Evolutionary conservation across 2,888 invertebrate genomes (phyloP), one percentile per base, ranked within the genome.

Genomic region (Microplitis manilae): DNA sequence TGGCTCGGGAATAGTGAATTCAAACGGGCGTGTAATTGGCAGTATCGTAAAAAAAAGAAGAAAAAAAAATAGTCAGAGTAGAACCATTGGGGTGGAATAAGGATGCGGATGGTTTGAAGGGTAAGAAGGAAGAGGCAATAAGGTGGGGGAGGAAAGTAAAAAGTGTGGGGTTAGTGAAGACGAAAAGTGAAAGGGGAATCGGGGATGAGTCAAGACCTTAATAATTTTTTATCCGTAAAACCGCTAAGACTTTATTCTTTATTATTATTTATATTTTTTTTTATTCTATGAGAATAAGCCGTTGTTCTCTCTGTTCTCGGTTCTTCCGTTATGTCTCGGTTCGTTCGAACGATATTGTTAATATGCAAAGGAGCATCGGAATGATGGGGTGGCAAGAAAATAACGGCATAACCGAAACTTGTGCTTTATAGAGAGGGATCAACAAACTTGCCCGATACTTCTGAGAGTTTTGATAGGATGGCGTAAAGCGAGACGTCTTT

Each of bases 21-120:
- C 89, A 90, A 90, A 89, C 88, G 87, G 85, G 87, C 90, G 89
- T 90, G 88, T 90, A 90, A 90, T 90, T 90, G 90, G 89, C 86
- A 89, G 89, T 90, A 89, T 90, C 90, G 88, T 90, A 89, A 89
- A 89, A 87, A 89, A 85, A 83, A 86, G 84, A 85, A 13, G 13
- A 50, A 50, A 30, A 50, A 50, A 50, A 50, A 50, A 50, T 50
- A 50, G 50, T 50, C 50, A 13, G 50, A 50, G 50, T 84, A 84
- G 84, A 83, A 83, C 84, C 81, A 81, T 80, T 81, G 82, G 73
- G 77, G 79, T 73, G 79, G 80, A 81, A 77, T 73, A 80, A 77
- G 60, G 72, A 17, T 61, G 64, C 74, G 74, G 73, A 73, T 38
- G 76, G 39, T 30, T 50, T 40, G 68, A 81, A 64, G 74, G 77